Evolutionary conservation across 2,888 invertebrate genomes (phyloP), one percentile per base, ranked within the genome.

Genomic region (Apantesis nais): DNA sequence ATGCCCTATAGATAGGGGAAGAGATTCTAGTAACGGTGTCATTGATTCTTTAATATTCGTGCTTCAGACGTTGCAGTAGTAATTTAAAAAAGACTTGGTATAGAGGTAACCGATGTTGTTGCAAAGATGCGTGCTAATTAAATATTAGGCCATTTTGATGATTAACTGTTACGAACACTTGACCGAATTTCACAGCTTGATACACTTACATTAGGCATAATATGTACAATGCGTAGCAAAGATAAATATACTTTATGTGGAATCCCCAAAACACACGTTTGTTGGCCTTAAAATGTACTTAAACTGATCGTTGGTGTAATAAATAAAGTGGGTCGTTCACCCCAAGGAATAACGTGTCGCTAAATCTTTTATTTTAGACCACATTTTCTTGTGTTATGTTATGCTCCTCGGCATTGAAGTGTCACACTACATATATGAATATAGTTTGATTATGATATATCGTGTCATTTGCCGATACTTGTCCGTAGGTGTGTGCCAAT

Each of bases 381-480:
- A 64, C 34, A 64, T 37, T 62, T 34, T 62, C 29, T 58, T 58
- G 63, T 14, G 16, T 41, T 14, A 25, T 39, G 1, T 63, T 63
- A 19, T 29, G 63, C 19, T 25, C 25, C 19, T n/a, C 48, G 64
- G 19, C 67, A 71, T 71, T 71, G 66, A 63, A 41, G 7, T 62
- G 66, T 71, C 66, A 7, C 19, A 25, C 29, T 37, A 62, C 29
- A 58, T 29, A 25, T 29, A 29, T 31, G 68, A 60, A 68, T 61
- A 29, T 62, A 55, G 31, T 41, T n/a, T 39, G 62, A 62, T 66
- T 63, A 62, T 66, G 72, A 67, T 72, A 34, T 67, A 67, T 70
- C 34, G 66, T 62, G 62, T 25, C 39, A 48, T n/a, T 61, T 58
- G 60, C 25, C 60, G 48, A 61, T 68, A 64, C 41, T 55, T 61